phyloP scores from a whole-genome alignment of 1,140 invertebrate genomes.

The Sycobia sp. region DNA sequence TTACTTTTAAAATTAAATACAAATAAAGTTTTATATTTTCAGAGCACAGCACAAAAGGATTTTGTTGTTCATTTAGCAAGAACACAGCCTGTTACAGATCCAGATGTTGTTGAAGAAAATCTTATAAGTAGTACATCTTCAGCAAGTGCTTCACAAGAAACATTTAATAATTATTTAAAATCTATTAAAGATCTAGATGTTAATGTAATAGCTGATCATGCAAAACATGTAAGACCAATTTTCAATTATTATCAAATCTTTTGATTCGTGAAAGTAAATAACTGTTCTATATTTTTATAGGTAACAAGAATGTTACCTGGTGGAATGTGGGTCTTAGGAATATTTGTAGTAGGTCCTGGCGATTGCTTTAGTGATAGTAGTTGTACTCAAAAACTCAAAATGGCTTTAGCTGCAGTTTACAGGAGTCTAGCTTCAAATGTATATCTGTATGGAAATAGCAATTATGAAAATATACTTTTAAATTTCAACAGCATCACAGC shows the following conservation, averaged over 20 bases:
- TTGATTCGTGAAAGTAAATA: constrained; percentile 13
- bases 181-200: constrained; percentile 63
- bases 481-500: constrained; percentile 60
- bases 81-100: constrained; percentile 67
- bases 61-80: constrained; percentile 75
- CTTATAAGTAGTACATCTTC: constrained; percentile 35
- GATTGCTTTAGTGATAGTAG: constrained; percentile 66
- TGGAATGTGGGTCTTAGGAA: constrained; percentile 75
- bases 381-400: constrained; percentile 62
- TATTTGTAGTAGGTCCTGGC: constrained; percentile 67
- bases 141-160: constrained; percentile 37
- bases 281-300: constrained; percentile 47
- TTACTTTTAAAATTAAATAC: not conserved
- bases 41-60: constrained; percentile 69
- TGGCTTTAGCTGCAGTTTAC: constrained; percentile 63
- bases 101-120: constrained; percentile 56
- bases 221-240: constrained; percentile 63
- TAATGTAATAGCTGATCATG: constrained; percentile 72
- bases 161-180: constrained; percentile 48
- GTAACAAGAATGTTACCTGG: constrained; percentile 82
- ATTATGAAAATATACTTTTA: constrained; percentile 61
- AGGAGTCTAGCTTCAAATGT: constrained; percentile 63
- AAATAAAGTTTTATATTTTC: constrained; percentile 42
- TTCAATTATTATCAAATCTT: constrained; percentile 23
- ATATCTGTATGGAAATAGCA: constrained; percentile 65